These are phyloP conservation scores for Scaptomyza cyrtandrae DNA, from an alignment of 2,888 invertebrate genomes.

Conservation along the genomic window DNA sequence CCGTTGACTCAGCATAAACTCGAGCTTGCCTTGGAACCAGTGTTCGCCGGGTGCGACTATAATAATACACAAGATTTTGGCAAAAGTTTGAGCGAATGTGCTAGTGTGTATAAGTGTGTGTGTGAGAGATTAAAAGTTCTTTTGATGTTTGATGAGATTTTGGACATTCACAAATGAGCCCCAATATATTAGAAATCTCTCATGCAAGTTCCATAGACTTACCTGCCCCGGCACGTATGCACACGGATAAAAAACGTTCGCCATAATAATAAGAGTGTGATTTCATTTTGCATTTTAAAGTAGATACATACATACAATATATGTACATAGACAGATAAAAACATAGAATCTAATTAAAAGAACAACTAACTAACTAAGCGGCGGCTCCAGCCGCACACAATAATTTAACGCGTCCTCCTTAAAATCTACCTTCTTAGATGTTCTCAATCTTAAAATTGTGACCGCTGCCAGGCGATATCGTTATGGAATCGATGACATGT, in stretches of 20 bases:
- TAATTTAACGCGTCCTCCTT: slow-evolving; percentile 45
- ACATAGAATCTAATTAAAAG: slow-evolving; percentile 52
- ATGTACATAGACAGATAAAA: slow-evolving; percentile 29
- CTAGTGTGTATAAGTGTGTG: slow-evolving; percentile 23
- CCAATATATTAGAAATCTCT: slow-evolving; percentile 48
- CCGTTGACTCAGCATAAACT: slow-evolving; percentile 85
- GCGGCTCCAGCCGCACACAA: slow-evolving; percentile 60
- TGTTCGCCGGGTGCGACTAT: slow-evolving; percentile 85
- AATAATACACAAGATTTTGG: slow-evolving; percentile 65
- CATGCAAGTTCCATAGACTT: slow-evolving; percentile 68
- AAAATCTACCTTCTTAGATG: slow-evolving; percentile 72
- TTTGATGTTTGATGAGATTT: slow-evolving; percentile 53
- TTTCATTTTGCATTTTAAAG: slow-evolving; percentile 57
- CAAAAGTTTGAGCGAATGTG: slow-evolving; percentile 49
- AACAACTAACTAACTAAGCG: slow-evolving; percentile 69
- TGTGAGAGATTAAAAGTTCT: slow-evolving; percentile 18
- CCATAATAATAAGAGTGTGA: slow-evolving; percentile 16
- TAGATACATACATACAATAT: slow-evolving; percentile 30
- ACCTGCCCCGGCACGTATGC: slow-evolving; percentile 46
- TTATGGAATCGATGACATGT: slow-evolving; percentile 83
- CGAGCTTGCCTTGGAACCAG: slow-evolving; percentile 85
- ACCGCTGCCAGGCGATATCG: slow-evolving; percentile 82
- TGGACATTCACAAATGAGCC: slow-evolving; percentile 74
- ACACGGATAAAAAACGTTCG: slow-evolving; percentile 17
- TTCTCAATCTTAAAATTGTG: slow-evolving; percentile 84